Base-by-base conservation (phyloP, 1,140 invertebrate species). In the Hyphantria cunea region DNA sequence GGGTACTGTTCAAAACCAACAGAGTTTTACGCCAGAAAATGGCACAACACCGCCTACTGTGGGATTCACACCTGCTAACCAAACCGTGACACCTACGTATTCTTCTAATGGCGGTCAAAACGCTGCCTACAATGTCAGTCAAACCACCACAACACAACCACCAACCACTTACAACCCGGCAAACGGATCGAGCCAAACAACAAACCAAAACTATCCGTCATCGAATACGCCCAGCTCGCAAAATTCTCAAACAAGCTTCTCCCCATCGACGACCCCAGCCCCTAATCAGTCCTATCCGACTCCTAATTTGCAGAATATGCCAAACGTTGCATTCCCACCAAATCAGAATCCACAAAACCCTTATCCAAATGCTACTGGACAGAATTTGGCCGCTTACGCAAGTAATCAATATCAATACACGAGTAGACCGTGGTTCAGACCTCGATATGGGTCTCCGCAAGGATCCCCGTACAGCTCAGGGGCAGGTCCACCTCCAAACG, bases 381-480 rank as follows among this genome's bases (percentile, higher is more conserved):
- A 90, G 47, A 90, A 90, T 66, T 72, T 90, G 68, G 87, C 87
- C 47, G 87, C 87, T 31, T 90, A 88, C 48, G 87, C 87, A 0
- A 85, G 76, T 54, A 88, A 88, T 64, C 85, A 88, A 62, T 90
- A 88, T 45, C 84, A 83, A 32, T 86, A 86, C 53, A 86, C 74
- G 6, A 84, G 80, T 31, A 77, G 86, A 11, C 84, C 84, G 0
- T 89, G 86, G 86, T 85, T 86, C 56, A 69, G 86, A n/a, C 80
- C 84, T 2, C 51, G 86, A 7, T 89, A 85, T 53, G 85, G 80
- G 0, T 86, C 84, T 0, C 85, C 85, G 0, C 84, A 88, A 48
- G 79, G 82, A 5, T 88, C 84, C 1, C 86, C 86, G 0, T 90
- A 88, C 73, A 68, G 69, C 6, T 63, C 80, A 6, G 78, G 76